Percentiles rank a stretch among this genome's conserved stretches.
Conservation (phyloP, 2,113 vertebrate genomes). For the Gavia stellata region DNA sequence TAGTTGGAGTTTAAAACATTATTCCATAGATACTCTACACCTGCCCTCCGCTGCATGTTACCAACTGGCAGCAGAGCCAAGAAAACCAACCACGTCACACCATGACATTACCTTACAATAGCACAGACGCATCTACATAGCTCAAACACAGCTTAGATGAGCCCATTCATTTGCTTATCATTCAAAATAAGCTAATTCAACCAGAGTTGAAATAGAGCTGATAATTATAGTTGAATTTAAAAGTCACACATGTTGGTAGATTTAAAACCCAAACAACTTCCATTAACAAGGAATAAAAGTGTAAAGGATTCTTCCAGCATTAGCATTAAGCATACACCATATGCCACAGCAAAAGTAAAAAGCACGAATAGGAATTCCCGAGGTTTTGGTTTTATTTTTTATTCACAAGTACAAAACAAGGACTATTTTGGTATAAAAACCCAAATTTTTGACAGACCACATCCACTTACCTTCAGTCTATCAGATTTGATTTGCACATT, state of each 20-base stretch:
- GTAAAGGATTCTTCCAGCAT: background rate
- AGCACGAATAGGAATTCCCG: fast-evolving
- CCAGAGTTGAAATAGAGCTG: background rate
- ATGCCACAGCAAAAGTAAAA: background rate
- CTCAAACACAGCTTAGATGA: background rate
- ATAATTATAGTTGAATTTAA: background rate
- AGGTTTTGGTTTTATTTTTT: background rate
- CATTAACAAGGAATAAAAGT: background rate
- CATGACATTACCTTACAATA: fast-evolving
- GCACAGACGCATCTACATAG: background rate
- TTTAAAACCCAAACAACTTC: background rate
- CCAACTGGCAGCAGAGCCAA: background rate
- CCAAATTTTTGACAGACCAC: fast-evolving
- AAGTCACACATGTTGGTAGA: background rate
- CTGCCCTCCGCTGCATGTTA: fast-evolving
- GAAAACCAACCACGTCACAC: background rate
- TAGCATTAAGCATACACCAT: background rate
- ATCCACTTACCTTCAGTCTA: background rate
- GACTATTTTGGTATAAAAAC: fast-evolving
- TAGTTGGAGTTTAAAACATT: background rate
- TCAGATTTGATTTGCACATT: background rate
- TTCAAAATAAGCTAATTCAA: background rate
- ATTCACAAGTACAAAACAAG: background rate
- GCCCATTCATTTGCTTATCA: background rate
- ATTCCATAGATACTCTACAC: background rate